Percentiles rank a stretch among this genome's conserved stretches.
These are phyloP conservation scores for Steinernema hermaphroditum DNA, from an alignment of 2,888 invertebrate genomes.

Conservation along the genomic window DNA sequence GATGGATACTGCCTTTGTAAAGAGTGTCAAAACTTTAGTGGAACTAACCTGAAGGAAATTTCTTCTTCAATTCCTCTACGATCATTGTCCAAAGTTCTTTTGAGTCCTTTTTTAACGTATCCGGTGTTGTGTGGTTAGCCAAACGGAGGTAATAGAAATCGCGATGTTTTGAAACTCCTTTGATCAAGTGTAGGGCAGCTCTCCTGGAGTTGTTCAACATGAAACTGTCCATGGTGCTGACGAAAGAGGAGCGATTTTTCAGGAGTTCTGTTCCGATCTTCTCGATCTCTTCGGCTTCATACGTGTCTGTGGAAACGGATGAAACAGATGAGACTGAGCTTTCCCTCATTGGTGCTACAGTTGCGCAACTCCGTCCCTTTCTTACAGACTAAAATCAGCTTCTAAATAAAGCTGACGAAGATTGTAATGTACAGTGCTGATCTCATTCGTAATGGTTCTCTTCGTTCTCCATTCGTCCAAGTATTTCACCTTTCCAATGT, in stretches of 20 bases:
- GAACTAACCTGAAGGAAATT: background rate
- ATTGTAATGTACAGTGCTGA: too few relatives aligned
- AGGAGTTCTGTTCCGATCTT: background rate
- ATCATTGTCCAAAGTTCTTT: background rate
- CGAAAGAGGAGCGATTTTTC: background rate
- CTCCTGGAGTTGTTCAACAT: background rate
- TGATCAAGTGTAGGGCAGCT: background rate
- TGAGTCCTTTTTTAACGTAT: background rate
- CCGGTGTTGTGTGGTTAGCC: background rate
- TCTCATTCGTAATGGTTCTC: background rate
- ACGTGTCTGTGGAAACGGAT: background rate
- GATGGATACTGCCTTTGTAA: too few relatives aligned
- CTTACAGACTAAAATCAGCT: too few relatives aligned
- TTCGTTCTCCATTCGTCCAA: background rate
- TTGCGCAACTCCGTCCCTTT: too few relatives aligned
- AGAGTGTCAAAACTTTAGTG: too few relatives aligned
- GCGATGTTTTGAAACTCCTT: background rate
- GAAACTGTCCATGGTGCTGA: background rate
- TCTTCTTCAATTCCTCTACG: background rate
- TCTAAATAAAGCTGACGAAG: too few relatives aligned
- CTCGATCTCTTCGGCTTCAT: background rate
- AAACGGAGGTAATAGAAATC: background rate
- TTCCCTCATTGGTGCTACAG: too few relatives aligned
- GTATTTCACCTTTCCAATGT: background rate
- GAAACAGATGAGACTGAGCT: background rate